Conservation (phyloP, 2,888 invertebrate species). For the Nomada hirtipes region DNA sequence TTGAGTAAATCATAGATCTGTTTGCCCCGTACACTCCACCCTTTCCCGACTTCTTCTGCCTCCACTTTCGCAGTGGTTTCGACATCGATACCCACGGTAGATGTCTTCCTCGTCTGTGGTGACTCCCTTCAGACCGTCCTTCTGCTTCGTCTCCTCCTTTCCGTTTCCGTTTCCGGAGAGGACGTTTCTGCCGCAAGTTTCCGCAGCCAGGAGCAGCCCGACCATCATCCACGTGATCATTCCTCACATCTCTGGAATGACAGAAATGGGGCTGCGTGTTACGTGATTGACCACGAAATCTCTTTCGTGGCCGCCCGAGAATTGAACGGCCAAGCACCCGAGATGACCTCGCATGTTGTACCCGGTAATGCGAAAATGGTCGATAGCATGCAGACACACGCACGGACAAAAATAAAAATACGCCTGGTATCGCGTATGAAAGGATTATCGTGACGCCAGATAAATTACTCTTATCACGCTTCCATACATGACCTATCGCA, state of each 20-base stretch:
- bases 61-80: constrained; percentile 22
- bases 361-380: background rate
- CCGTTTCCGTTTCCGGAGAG: constrained; percentile 81
- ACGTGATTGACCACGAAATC: constrained; percentile 46
- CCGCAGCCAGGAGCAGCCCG: constrained; percentile 84
- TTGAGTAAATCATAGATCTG: constrained; percentile 70
- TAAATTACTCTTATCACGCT: constrained; percentile 56
- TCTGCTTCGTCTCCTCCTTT: constrained; percentile 79
- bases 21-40: constrained; percentile 29
- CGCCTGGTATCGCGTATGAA: constrained; percentile 34
- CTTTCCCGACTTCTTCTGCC: constrained; percentile 14
- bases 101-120: constrained; percentile 81
- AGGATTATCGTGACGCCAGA: constrained; percentile 47
- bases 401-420: background rate
- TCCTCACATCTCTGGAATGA: constrained; percentile 83
- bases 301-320: constrained; percentile 21
- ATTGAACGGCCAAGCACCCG: background rate
- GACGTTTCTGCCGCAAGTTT: constrained; percentile 83
- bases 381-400: background rate
- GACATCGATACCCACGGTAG: constrained; percentile 79
- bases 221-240: constrained; percentile 85
- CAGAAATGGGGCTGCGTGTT: constrained; percentile 64
- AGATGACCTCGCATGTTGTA: background rate
- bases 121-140: constrained; percentile 77
- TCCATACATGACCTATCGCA: constrained; percentile 41